Conservation (phyloP, 1,140 invertebrate genomes). For the Brachionus rubens region DNA sequence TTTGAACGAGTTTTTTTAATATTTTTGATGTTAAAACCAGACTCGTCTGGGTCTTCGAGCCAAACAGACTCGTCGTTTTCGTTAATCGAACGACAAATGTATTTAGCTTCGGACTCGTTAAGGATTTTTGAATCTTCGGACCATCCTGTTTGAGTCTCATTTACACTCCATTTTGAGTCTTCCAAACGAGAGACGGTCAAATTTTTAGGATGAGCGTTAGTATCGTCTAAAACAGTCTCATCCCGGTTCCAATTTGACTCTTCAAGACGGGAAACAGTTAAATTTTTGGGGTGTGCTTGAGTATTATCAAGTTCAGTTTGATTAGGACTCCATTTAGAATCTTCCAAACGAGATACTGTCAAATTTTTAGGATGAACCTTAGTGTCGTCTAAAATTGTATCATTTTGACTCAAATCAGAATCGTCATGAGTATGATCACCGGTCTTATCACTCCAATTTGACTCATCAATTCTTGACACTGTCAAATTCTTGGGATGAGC, state of each 20-base stretch:
- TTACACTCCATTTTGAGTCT: neutral
- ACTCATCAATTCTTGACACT: neutral
- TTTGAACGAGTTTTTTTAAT: neutral
- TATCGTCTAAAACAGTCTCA: neutral
- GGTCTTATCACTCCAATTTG: too few species aligned
- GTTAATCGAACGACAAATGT: neutral
- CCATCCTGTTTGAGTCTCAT: neutral
- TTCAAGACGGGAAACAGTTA: neutral
- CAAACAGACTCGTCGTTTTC: neutral
- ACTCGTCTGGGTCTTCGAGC: constrained; percentile 11
- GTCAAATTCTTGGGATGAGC: neutral
- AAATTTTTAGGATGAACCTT: neutral
- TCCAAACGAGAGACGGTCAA: neutral
- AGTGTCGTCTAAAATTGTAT: neutral
- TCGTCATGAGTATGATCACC: too few species aligned
- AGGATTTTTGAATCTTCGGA: neutral
- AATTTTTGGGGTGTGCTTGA: neutral
- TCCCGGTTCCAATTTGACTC: neutral
- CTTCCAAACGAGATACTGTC: neutral
- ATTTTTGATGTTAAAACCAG: neutral
- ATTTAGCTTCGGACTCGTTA: neutral
- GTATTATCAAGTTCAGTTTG: neutral
- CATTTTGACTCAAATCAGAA: neutral
- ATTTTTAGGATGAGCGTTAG: neutral
- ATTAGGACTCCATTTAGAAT: neutral